A percentile compares a stretch with the other conserved stretches of the same genome.
These are phyloP conservation scores for Lissonota sp. DNA, from an alignment of 2,888 invertebrate species.

Conservation along the genomic window DNA sequence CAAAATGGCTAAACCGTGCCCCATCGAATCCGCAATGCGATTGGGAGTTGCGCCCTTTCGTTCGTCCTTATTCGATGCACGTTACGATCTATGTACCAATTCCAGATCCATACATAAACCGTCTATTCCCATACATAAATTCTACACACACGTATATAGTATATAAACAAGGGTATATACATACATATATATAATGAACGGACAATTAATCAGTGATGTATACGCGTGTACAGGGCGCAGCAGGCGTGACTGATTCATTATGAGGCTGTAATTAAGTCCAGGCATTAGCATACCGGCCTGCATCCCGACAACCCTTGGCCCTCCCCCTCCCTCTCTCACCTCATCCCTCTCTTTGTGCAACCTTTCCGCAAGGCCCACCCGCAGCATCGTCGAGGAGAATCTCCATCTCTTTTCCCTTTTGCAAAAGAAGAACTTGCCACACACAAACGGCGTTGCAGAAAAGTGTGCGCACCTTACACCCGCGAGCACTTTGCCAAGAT, in stretches of 20 bases:
- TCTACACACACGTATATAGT: neutral
- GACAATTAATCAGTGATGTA: slow-evolving; percentile 77
- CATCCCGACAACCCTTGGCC: slow-evolving; percentile 31
- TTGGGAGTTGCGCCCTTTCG: no score
- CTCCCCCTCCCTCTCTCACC: slow-evolving; percentile 19
- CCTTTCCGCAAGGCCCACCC: slow-evolving; percentile 57
- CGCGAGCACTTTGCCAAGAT: no score
- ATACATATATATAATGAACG: slow-evolving; percentile 28
- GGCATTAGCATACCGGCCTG: slow-evolving; percentile 78
- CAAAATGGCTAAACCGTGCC: no score
- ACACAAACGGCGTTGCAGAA: slow-evolving; percentile 65
- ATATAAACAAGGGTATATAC: slow-evolving; percentile 1
- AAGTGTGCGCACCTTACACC: slow-evolving; percentile 67
- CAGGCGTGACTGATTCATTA: slow-evolving; percentile 80
- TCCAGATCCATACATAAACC: neutral
- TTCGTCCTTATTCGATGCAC: neutral
- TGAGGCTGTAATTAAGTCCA: slow-evolving; percentile 79
- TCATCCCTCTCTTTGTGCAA: slow-evolving; percentile 17
- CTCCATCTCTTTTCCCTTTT: slow-evolving; percentile 23
- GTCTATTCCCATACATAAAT: neutral
- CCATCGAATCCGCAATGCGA: no score
- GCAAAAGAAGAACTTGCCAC: slow-evolving; percentile 37
- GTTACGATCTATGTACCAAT: neutral
- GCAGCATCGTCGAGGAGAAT: slow-evolving; percentile 50
- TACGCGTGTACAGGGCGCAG: slow-evolving; percentile 67